Evolutionary conservation across 2,888 invertebrate species (phyloP).

Genomic region (Seladonia tumulorum): DNA sequence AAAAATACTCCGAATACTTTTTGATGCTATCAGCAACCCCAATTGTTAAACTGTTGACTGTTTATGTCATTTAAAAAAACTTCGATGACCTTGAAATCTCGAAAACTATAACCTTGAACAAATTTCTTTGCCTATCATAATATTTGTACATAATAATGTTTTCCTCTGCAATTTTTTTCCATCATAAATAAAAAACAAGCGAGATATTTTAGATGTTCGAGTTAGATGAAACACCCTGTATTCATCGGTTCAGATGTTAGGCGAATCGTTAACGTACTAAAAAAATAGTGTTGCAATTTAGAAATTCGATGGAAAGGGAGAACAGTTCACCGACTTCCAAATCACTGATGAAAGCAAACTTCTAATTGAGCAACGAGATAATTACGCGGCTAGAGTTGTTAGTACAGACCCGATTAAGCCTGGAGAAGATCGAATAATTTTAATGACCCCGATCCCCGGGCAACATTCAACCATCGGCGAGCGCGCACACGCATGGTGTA

Average conservation of each 20-base stretch:
- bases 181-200: too few species aligned
- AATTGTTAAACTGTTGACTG: background rate
- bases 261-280: background rate
- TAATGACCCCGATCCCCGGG: constrained; percentile 3
- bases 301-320: background rate
- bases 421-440: background rate
- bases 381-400: background rate
- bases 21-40: too few species aligned
- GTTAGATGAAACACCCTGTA: background rate
- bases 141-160: too few species aligned
- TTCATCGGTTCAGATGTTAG: background rate
- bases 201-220: too few species aligned
- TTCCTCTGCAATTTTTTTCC: too few species aligned
- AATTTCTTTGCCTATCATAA: too few species aligned
- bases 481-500: constrained; percentile 32
- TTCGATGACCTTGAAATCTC: too few species aligned
- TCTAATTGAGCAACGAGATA: background rate
- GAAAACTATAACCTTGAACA: too few species aligned
- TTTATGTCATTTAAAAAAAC: background rate
- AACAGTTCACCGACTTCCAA: background rate
- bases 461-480: constrained; percentile 16
- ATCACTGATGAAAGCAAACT: background rate
- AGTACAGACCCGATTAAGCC: background rate
- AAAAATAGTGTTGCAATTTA: background rate
- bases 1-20: too few species aligned